Conservation (phyloP, 1,140 invertebrate species). For the Leptopilina boulardi region DNA sequence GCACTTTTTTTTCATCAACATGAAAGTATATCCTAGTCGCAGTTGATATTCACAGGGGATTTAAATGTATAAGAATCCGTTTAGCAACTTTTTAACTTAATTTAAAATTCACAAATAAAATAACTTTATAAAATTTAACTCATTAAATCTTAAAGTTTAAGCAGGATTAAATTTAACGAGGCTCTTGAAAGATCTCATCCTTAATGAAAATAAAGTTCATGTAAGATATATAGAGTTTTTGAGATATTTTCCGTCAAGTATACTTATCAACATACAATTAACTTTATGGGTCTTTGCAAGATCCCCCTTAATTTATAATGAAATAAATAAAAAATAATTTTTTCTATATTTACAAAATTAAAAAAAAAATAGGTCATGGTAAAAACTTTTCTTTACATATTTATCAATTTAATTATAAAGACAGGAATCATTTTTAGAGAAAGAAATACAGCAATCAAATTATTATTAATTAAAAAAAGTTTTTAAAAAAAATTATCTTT, state of each 20-base stretch:
- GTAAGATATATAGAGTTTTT: background rate
- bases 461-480: no score
- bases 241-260: background rate
- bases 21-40: background rate
- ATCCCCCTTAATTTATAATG: no score
- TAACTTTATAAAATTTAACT: background rate
- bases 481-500: no score
- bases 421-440: no score
- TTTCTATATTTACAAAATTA: no score
- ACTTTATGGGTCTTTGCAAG: background rate
- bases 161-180: background rate
- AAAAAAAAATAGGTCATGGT: no score
- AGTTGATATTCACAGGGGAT: background rate
- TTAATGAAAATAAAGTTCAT: background rate
- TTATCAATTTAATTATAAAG: no score
- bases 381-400: no score
- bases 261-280: background rate
- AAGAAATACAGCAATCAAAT: no score
- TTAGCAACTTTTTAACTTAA: background rate
- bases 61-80: background rate
- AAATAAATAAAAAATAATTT: no score
- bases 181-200: background rate
- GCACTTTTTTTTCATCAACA: background rate
- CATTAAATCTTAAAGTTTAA: background rate
- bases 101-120: constrained; percentile 12